phyloP scores from a whole-genome alignment of 2,888 invertebrate genomes.

The Prosopocoilus inquinatus region DNA sequence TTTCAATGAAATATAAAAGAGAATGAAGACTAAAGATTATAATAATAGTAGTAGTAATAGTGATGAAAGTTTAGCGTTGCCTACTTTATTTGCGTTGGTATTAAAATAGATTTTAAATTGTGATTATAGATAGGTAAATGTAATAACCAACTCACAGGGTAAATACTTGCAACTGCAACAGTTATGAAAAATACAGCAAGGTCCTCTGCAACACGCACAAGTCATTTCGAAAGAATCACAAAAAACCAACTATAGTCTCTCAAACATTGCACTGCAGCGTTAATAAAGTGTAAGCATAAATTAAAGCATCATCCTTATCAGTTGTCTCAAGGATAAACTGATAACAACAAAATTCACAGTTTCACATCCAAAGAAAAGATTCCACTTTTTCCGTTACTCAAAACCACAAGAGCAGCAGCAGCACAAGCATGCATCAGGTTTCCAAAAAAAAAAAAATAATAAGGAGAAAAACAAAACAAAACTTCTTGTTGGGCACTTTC shows the following conservation, averaged over 20 bases:
- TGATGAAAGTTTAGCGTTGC: too few relatives aligned
- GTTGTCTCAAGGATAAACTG: slow-evolving; percentile 19
- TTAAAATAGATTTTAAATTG: too few relatives aligned
- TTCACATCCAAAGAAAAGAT: background rate
- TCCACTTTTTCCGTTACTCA: background rate
- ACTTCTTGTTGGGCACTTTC: too few relatives aligned
- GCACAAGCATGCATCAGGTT: too few relatives aligned
- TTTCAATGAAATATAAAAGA: too few relatives aligned
- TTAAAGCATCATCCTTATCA: slow-evolving; percentile 14
- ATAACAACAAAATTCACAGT: slow-evolving; percentile 12
- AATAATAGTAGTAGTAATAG: too few relatives aligned
- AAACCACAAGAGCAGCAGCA: background rate
- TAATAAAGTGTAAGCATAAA: slow-evolving; percentile 5
- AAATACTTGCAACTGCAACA: slow-evolving; percentile 21
- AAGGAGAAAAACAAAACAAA: too few relatives aligned
- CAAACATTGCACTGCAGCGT: slow-evolving; percentile 10
- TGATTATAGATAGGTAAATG: too few relatives aligned
- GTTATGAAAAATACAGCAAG: slow-evolving; percentile 20
- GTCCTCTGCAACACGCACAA: slow-evolving; percentile 21
- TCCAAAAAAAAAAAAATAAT: too few relatives aligned
- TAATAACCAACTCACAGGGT: slow-evolving; percentile 14
- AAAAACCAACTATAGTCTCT: slow-evolving; percentile 10
- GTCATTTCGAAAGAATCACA: slow-evolving; percentile 15
- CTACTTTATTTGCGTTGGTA: too few relatives aligned
- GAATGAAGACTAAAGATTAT: too few relatives aligned